phyloP scores from a whole-genome alignment of 2,888 invertebrate genomes.

The Hemaris fuciformis region DNA sequence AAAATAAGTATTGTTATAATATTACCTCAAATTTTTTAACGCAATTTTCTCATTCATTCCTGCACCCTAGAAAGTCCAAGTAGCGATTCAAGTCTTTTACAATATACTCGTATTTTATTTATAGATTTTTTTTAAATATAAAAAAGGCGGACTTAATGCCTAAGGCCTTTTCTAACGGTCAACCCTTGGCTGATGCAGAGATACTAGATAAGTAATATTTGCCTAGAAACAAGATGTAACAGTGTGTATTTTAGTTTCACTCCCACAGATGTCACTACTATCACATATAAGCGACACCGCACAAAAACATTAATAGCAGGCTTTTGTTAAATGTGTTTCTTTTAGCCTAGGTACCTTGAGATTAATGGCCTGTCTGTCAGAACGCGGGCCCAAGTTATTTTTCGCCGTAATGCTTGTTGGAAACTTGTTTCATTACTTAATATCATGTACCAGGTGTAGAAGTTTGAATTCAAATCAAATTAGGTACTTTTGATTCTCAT shows the following conservation, averaged over 20 bases:
- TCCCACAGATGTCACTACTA: not conserved
- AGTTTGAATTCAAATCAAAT: conserved; percentile 8
- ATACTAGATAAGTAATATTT: too few species aligned
- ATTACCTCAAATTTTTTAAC: too few species aligned
- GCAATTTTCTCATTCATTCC: too few species aligned
- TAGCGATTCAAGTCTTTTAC: too few species aligned
- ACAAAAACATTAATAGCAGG: not conserved
- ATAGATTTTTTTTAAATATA: too few species aligned
- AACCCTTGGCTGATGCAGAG: too few species aligned
- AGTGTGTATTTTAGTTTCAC: not conserved
- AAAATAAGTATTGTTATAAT: too few species aligned
- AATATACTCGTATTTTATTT: too few species aligned
- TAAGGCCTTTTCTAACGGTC: too few species aligned
- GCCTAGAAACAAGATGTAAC: too few species aligned
- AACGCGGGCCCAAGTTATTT: conserved; percentile 1
- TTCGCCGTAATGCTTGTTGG: not conserved
- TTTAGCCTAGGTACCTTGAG: not conserved
- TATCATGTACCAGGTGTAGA: conserved; percentile 8
- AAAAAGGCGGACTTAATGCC: too few species aligned
- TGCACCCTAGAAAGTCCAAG: too few species aligned
- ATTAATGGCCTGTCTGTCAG: conserved; percentile 4
- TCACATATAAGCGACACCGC: not conserved
- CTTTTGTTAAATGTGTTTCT: not conserved
- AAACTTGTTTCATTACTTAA: conserved; percentile 3
- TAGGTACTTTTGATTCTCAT: conserved; percentile 2